A percentile compares a stretch with the other conserved stretches of the same genome.
Evolutionary conservation across 1,140 invertebrate species (phyloP).

Genomic region (Macrostomum lignano): DNA sequence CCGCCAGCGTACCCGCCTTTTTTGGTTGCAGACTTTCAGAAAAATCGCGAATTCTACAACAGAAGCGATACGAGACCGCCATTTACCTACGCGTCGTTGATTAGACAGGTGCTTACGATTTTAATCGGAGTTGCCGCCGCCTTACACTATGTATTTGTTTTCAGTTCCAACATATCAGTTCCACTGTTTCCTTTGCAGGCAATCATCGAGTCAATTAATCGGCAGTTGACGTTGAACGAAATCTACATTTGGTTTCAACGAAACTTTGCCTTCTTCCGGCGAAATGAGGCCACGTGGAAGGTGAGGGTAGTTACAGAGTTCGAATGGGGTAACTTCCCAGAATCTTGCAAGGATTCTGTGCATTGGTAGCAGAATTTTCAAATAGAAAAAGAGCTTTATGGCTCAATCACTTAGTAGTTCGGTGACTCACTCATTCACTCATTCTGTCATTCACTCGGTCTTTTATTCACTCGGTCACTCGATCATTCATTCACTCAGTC

Average conservation of each 20-base stretch:
- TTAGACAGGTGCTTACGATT: conserved; percentile 47
- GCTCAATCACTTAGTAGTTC: too few relatives aligned
- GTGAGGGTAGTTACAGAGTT: too few relatives aligned
- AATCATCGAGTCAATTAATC: conserved; percentile 91
- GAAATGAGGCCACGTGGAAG: conserved; percentile 99
- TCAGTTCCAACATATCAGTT: conserved; percentile 2
- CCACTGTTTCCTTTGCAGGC: conserved; percentile 35
- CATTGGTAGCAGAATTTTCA: too few relatives aligned
- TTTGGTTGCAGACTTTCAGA: too few relatives aligned
- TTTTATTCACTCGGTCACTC: too few relatives aligned
- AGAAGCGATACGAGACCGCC: conserved; percentile 83
- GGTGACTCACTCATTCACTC: too few relatives aligned
- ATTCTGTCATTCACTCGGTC: too few relatives aligned
- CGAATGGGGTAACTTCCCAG: too few relatives aligned
- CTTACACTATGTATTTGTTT: not conserved
- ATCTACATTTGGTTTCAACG: conserved; percentile 99
- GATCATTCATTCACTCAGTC: too few relatives aligned
- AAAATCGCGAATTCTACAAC: conserved; percentile 94
- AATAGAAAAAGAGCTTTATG: too few relatives aligned
- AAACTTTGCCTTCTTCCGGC: conserved; percentile 95
- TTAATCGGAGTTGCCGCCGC: not conserved
- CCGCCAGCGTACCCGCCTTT: too few relatives aligned
- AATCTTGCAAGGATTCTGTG: not conserved
- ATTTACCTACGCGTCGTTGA: conserved; percentile 91
- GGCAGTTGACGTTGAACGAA: conserved; percentile 90